Conservation (phyloP, 2,113 vertebrate species). For the Hypomesus transpacificus region DNA sequence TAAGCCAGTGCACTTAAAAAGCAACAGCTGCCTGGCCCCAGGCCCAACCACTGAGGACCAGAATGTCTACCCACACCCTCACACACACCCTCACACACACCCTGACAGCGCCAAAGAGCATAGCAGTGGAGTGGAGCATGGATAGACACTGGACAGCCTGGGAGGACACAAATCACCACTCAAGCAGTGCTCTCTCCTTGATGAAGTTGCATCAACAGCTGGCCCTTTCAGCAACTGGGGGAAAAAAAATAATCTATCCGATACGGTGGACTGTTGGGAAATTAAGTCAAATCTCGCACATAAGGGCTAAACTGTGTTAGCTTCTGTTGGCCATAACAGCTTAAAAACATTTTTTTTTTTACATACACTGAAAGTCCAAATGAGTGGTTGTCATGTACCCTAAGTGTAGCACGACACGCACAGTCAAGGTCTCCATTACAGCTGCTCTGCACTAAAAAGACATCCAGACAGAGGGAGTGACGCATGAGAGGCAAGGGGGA, state of each 20-base stretch:
- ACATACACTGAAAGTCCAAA: background rate
- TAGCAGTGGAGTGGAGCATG: background rate
- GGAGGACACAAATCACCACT: background rate
- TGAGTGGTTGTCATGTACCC: constrained; percentile 29
- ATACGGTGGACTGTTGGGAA: background rate
- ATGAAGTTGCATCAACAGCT: background rate
- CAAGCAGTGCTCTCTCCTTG: background rate
- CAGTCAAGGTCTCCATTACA: constrained; percentile 60
- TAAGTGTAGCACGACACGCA: constrained; percentile 32
- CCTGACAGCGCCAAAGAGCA: background rate
- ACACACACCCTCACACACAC: constrained; percentile 15
- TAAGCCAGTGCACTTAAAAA: constrained; percentile 2
- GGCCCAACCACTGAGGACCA: constrained; percentile 20
- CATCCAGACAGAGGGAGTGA: constrained; percentile 53
- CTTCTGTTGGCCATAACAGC: background rate
- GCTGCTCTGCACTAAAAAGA: constrained; percentile 40
- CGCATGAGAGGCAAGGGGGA: constrained; percentile 45
- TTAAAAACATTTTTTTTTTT: too few species aligned
- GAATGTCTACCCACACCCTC: constrained; percentile 22
- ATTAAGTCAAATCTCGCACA: too few species aligned
- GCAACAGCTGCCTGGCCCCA: constrained; percentile 16
- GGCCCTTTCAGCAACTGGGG: background rate
- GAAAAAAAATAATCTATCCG: background rate
- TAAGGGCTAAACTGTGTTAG: background rate
- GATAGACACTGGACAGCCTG: background rate